Base-by-base conservation (phyloP, 1,140 invertebrate species). In the Metopolophium dirhodum region DNA sequence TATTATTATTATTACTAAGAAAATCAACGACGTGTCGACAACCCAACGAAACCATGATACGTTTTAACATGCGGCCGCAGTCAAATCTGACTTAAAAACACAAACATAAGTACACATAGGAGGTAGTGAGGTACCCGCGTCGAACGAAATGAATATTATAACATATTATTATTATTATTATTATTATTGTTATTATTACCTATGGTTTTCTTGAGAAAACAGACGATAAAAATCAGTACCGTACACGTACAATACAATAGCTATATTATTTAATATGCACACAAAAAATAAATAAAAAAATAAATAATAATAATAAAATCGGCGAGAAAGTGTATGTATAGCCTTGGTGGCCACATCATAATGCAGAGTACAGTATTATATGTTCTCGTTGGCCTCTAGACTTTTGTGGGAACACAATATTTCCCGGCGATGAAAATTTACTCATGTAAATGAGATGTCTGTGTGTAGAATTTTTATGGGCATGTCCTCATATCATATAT, bases 361-460 rank as follows among this genome's bases (percentile, higher is more conserved):
- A 23, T 30, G 37, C 23, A 11, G 26, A 49, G 30, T n/a, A 41
- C 22, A 47, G 20, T 47, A n/a, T n/a, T n/a, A 49, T 87, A 54
- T 54, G 30, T 87, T 49, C 86, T 87, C 9, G 86, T 87, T 49
- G 86, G 30, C 86, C 86, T 87, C 86, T 87, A 87, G 86, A 87
- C 86, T 87, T 87, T 87, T 18, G 86, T 87, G 86, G 18, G 45
- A n/a, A 87, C 45, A 22, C 86, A 87, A n/a, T 47, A 87, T 87
- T 87, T 87, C 37, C 83, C 37, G 83, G 37, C 85, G 41, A 47
- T 87, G 45, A 30, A 87, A 47, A 47, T 41, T 41, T 41, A 26
- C 41, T 87, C 85, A 45, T n/a, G 85, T 87, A 30, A 87, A 87
- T n/a, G 85, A 47, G 85, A 47, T 47, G n/a, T 30, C 45, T 83